These are phyloP conservation scores for Scotopteryx bipunctaria DNA, from an alignment of 2,888 invertebrate species.

Conservation along the genomic window DNA sequence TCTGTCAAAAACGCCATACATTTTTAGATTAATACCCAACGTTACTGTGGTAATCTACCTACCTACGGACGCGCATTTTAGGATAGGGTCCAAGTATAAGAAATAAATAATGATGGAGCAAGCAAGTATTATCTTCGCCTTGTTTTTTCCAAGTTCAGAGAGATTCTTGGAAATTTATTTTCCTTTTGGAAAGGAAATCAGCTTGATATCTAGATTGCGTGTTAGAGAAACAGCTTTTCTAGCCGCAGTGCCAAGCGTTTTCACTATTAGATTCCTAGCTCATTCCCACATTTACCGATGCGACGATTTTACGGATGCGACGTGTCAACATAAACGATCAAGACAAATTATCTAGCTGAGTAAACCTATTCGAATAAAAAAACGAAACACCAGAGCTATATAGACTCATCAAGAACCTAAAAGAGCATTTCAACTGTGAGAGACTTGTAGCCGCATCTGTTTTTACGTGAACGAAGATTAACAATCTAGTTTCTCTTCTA, in stretches of 20 bases:
- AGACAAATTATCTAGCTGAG: background rate
- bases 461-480: too few species aligned
- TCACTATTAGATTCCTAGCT: conserved; percentile 32
- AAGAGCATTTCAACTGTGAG: too few species aligned
- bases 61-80: too few species aligned
- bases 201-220: background rate
- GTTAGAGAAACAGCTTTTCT: conserved; percentile 28
- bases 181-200: conserved; percentile 17
- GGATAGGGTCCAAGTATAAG: too few species aligned
- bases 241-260: conserved; percentile 26
- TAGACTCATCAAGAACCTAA: background rate
- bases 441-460: too few species aligned
- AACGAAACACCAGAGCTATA: background rate
- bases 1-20: too few species aligned
- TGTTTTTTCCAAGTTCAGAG: too few species aligned
- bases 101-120: background rate
- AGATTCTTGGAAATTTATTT: conserved; percentile 15
- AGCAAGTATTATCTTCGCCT: background rate
- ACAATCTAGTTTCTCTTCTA: too few species aligned
- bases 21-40: too few species aligned
- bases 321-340: conserved; percentile 1
- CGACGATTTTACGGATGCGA: conserved; percentile 30
- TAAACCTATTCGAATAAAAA: background rate
- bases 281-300: conserved; percentile 32
- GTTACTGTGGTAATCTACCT: too few species aligned